Percentiles rank a stretch among this genome's conserved stretches.
phyloP scores from a whole-genome alignment of 2,113 vertebrate genomes.

The Herpailurus yagouaroundi region DNA sequence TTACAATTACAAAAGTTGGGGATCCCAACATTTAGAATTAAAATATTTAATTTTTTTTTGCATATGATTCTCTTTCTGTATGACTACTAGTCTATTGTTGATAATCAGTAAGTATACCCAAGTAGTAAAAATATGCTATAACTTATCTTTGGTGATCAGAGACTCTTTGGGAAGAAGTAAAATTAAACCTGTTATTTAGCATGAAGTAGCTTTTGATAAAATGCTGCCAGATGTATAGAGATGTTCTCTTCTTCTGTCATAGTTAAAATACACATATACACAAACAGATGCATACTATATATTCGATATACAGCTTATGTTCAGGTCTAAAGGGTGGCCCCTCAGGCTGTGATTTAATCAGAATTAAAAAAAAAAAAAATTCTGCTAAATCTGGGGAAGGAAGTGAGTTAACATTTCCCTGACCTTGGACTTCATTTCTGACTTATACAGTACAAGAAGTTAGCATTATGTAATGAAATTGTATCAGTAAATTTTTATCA shows the following conservation, averaged over 20 bases:
- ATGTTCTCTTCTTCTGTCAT: neutral
- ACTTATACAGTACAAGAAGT: neutral
- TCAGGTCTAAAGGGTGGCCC: neutral
- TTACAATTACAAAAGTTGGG: neutral
- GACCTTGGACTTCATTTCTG: neutral
- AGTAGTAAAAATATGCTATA: neutral
- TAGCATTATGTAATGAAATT: slow-evolving; percentile 18
- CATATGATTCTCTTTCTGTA: neutral
- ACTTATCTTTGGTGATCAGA: slow-evolving; percentile 6
- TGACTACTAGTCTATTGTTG: neutral
- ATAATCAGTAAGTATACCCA: neutral
- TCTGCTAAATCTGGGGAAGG: neutral
- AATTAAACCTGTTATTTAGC: neutral
- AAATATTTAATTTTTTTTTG: neutral
- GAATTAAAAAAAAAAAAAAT: neutral
- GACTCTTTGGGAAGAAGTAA: slow-evolving; percentile 37
- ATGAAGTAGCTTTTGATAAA: slow-evolving; percentile 4
- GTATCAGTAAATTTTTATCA: neutral
- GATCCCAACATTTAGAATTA: slow-evolving; percentile 15
- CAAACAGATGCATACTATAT: neutral
- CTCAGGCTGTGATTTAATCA: neutral
- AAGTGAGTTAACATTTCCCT: neutral
- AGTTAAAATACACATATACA: neutral
- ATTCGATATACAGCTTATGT: neutral
- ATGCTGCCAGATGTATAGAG: neutral